Conservation (phyloP, 2,797 vertebrate species). For the Dendrocincla tyrannina region DNA sequence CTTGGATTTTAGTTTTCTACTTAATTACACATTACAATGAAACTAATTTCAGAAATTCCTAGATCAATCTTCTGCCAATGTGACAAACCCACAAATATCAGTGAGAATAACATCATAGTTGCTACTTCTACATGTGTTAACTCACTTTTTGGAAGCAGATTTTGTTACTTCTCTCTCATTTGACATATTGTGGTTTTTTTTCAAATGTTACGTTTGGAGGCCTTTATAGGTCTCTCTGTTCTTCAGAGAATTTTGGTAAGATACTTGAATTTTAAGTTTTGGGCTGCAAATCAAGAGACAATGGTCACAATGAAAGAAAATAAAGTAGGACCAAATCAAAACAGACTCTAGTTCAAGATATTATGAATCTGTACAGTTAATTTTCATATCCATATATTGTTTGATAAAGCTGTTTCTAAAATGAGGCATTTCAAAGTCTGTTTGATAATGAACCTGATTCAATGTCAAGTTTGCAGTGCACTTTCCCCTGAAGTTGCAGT, state of each 20-base stretch:
- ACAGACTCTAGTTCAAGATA: not conserved
- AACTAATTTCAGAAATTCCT: not conserved
- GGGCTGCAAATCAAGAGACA: not conserved
- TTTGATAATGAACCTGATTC: not conserved
- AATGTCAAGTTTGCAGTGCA: not conserved
- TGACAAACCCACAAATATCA: not conserved
- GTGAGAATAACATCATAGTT: not conserved
- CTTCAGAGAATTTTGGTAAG: not conserved
- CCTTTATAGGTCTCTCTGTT: not conserved
- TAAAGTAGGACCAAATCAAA: not conserved
- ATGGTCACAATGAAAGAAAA: not conserved
- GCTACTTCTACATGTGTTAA: not conserved
- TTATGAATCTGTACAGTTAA: not conserved
- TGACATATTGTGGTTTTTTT: not conserved
- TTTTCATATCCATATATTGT: not conserved
- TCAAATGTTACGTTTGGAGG: not conserved
- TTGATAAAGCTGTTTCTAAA: not conserved
- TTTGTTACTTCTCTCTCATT: not conserved
- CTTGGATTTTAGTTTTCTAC: not conserved
- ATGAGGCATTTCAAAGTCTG: not conserved
- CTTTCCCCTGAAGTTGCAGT: not conserved
- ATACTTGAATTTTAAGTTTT: not conserved
- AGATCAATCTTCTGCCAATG: not conserved
- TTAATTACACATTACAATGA: not conserved
- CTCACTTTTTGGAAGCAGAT: not conserved